These are phyloP conservation scores for Neopelma chrysocephalum DNA, from an alignment of 2,797 vertebrate genomes.

Conservation along the genomic window DNA sequence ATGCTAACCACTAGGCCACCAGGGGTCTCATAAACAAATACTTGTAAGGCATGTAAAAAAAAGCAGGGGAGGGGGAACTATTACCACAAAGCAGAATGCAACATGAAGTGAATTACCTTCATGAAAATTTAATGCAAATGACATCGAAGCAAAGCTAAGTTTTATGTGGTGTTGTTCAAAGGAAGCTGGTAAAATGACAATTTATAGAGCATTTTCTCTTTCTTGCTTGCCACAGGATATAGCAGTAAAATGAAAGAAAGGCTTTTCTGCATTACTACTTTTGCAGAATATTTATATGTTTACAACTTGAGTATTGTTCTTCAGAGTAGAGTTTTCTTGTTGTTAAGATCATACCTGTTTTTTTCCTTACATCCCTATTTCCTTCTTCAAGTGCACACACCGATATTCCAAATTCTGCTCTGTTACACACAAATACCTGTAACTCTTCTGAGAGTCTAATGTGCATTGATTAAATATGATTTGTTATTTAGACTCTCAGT, in stretches of 20 bases:
- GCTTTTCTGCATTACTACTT: constrained; percentile 4
- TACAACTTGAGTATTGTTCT: neutral
- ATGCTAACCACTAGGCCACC: no score
- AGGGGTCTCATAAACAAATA: constrained; percentile 61
- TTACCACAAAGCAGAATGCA: constrained; percentile 38
- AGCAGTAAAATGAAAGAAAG: neutral
- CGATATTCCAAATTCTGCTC: neutral
- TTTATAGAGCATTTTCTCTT: constrained; percentile 33
- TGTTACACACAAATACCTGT: neutral
- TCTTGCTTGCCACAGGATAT: constrained; percentile 1
- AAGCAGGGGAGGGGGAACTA: neutral
- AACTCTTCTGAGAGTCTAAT: neutral
- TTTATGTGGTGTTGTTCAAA: constrained; percentile 44
- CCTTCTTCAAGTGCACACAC: neutral
- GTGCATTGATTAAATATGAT: neutral
- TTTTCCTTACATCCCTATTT: neutral
- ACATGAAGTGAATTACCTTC: constrained; percentile 48
- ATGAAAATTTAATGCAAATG: constrained; percentile 72
- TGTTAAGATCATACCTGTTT: neutral
- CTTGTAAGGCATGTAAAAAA: constrained; percentile 35
- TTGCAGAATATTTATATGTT: constrained; percentile 36
- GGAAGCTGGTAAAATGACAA: constrained; percentile 35
- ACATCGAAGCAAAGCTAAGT: constrained; percentile 36
- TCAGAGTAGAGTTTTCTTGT: neutral
- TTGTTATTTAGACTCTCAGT: neutral